Evolutionary conservation across 2,113 vertebrate genomes (phyloP).

Genomic region (Corydoras maculifer): DNA sequence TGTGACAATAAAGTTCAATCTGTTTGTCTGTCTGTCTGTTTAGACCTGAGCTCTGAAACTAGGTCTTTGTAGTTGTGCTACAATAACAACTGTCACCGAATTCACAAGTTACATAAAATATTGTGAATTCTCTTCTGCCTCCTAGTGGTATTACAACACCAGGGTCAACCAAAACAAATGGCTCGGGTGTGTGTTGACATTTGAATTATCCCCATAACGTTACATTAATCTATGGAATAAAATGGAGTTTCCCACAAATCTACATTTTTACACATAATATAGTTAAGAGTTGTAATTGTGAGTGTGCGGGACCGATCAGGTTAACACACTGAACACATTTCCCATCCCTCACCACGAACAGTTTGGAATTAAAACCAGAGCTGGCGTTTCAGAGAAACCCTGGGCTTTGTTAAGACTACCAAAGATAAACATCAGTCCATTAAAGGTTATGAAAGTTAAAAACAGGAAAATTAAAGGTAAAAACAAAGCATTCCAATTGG

Average conservation of each 20-base stretch:
- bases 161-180: not conserved
- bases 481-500: slow-evolving; percentile 32
- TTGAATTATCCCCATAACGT: no score
- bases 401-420: slow-evolving; percentile 6
- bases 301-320: not conserved
- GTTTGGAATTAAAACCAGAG: slow-evolving; percentile 1
- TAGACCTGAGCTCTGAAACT: not conserved
- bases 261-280: no score
- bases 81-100: not conserved
- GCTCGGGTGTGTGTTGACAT: no score
- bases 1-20: no score
- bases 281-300: not conserved
- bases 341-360: no score
- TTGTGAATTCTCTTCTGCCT: slow-evolving; percentile 12
- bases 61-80: not conserved
- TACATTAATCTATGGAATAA: no score
- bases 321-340: not conserved
- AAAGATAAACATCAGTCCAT: slow-evolving; percentile 21
- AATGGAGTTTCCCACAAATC: no score
- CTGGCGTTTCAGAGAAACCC: not conserved
- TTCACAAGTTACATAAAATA: not conserved
- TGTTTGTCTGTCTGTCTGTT: not conserved
- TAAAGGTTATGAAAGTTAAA: slow-evolving; percentile 20
- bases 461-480: slow-evolving; percentile 1
- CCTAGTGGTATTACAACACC: slow-evolving; percentile 2